Conservation (phyloP, 2,888 invertebrate species). For the Podabrus alpinus region DNA sequence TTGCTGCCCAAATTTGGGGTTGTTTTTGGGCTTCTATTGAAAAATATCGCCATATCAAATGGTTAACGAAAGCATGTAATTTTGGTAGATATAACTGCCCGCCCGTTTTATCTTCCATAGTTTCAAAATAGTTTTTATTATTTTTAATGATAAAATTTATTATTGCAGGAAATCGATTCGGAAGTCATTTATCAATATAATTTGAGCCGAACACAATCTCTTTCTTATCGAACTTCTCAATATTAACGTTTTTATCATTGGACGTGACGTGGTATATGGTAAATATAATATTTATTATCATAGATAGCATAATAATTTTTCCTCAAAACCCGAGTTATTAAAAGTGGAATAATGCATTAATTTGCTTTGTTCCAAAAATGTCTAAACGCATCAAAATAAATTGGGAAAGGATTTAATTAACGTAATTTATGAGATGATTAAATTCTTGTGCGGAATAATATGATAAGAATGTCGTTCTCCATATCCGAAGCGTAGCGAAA, state of each 20-base stretch:
- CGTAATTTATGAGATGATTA: background rate
- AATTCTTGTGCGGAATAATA: background rate
- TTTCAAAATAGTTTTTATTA: background rate
- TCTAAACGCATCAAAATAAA: background rate
- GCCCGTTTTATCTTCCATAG: background rate
- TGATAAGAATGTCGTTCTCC: background rate
- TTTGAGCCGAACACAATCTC: background rate
- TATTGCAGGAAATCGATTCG: background rate
- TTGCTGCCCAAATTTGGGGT: background rate
- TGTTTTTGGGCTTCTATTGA: background rate
- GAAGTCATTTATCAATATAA: background rate
- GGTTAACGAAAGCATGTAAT: background rate
- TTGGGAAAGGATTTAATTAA: background rate
- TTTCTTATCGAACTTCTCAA: background rate
- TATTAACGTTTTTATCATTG: background rate
- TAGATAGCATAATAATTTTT: background rate
- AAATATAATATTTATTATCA: background rate
- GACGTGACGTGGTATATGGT: background rate
- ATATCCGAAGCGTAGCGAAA: background rate
- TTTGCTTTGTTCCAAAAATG: background rate
- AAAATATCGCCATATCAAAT: background rate
- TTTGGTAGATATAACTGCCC: background rate
- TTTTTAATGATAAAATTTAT: background rate
- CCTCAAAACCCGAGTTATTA: background rate
- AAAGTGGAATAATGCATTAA: too few species aligned